phyloP scores from a whole-genome alignment of 2,888 invertebrate species.

The Pandemis cinnamomeana region DNA sequence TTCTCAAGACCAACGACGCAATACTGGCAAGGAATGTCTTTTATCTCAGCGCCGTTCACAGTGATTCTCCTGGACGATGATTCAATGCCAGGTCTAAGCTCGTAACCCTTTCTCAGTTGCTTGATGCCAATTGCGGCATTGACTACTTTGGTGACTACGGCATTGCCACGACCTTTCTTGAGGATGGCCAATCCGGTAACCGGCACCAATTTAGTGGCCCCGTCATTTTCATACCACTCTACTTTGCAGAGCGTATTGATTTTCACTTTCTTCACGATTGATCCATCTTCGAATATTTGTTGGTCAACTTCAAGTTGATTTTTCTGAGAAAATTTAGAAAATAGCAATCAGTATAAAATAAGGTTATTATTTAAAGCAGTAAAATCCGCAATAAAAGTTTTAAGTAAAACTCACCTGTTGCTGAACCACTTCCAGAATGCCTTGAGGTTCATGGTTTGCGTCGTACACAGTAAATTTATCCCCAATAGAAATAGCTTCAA shows the following conservation, averaged over 20 bases:
- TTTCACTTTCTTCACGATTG: slow-evolving; percentile 86
- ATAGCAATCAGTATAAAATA: neutral
- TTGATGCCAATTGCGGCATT: slow-evolving; percentile 85
- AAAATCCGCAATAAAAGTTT: neutral
- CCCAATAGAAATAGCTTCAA: slow-evolving; percentile 87
- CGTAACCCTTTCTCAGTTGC: slow-evolving; percentile 83
- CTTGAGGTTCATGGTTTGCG: slow-evolving; percentile 87
- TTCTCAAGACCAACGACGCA: slow-evolving; percentile 86
- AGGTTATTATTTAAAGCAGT: neutral
- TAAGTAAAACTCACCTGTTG: slow-evolving; percentile 83
- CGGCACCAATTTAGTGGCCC: slow-evolving; percentile 84
- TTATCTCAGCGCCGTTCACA: slow-evolving; percentile 85
- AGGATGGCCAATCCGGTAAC: slow-evolving; percentile 85
- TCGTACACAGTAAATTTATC: slow-evolving; percentile 90
- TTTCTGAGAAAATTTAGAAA: slow-evolving; percentile 60
- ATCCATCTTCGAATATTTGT: slow-evolving; percentile 70
- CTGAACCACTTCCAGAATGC: slow-evolving; percentile 86
- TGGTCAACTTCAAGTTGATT: slow-evolving; percentile 80
- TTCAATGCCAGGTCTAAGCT: slow-evolving; percentile 86
- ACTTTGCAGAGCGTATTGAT: slow-evolving; percentile 87
- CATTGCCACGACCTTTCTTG: slow-evolving; percentile 80
- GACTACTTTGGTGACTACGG: slow-evolving; percentile 81
- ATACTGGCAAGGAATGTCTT: slow-evolving; percentile 88
- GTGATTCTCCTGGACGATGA: slow-evolving; percentile 86
- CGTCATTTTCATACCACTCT: slow-evolving; percentile 87